Base-by-base conservation (phyloP, 2,888 invertebrate genomes). In the Hirtodrosophila histrioides region DNA sequence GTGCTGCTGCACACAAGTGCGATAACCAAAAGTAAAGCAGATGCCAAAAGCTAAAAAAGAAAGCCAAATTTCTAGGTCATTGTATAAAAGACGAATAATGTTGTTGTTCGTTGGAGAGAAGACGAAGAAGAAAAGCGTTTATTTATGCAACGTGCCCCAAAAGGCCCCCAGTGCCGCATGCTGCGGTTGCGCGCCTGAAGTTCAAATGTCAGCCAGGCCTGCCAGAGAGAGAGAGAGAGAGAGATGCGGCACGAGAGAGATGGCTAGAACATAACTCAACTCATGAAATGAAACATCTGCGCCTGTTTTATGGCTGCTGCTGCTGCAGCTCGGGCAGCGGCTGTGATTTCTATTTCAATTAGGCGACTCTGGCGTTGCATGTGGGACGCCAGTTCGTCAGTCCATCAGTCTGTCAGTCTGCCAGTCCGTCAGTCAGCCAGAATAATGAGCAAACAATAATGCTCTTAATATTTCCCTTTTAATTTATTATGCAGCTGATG, bases 391-490 rank as follows among this genome's bases (percentile, higher is more conserved):
- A n/a, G 29, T 48, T 4, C 27, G 37, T 29, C 56, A 54, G 12
- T 54, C 54, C 31, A 39, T 7, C 41, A 44, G 74, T 29, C 53
- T 46, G 12, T 54, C 61, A 40, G 43, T 7, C 41, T 63, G 77
- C 39, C 67, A n/a, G 29, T 48, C 4, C 27, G 41, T 29, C 56
- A 54, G 12, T 54, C 54, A 40, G 43, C 5, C 41, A 44, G 74
- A 68, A 51, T 82, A 86, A 76, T 80, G 80, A 80, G 79, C 76
- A 57, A 73, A 82, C 85, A 82, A 86, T 86, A 81, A 86, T 78
- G 78, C 63, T 80, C 74, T 77, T 82, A 78, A 81, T 85, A 75
- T 82, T 78, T 43, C 44, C 44, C 50, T 58, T 53, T 46, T 65
- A 56, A 75, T 75, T 70, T 74, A 74, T 70, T 62, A 55, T 74